These are phyloP conservation scores for Amblyornis subalaris DNA, from an alignment of 2,113 vertebrate genomes.

Conservation along the genomic window DNA sequence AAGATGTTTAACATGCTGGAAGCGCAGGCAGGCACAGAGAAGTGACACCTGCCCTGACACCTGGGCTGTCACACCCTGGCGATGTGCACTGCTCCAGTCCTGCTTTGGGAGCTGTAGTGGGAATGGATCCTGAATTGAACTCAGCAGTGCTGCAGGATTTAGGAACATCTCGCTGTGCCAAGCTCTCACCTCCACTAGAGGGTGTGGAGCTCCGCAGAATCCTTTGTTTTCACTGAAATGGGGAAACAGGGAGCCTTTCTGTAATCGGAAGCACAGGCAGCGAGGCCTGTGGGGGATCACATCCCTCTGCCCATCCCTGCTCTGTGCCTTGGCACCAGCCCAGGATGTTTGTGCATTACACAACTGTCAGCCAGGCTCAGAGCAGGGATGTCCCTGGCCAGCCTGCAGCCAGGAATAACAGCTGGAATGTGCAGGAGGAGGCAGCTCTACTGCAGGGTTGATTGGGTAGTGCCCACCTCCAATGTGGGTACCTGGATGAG, in stretches of 20 bases:
- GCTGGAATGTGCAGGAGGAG: not conserved
- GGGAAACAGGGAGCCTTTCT: not conserved
- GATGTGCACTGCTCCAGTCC: not conserved
- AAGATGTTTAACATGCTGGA: not conserved
- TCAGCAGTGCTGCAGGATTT: not conserved
- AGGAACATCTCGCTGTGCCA: not conserved
- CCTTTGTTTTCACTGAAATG: not conserved
- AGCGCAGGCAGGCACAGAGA: not conserved
- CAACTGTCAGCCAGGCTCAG: not conserved
- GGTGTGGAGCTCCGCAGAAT: not conserved
- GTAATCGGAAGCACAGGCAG: fast-evolving
- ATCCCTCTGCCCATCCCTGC: not conserved
- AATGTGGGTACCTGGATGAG: fast-evolving
- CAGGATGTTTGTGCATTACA: not conserved
- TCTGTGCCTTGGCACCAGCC: not conserved
- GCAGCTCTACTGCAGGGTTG: not conserved
- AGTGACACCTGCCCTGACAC: not conserved
- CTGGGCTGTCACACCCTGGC: not conserved
- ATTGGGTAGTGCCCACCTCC: not conserved
- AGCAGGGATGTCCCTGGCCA: not conserved
- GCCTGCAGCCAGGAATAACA: not conserved
- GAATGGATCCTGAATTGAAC: fast-evolving
- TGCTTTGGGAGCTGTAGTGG: not conserved
- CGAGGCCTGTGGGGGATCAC: not conserved
- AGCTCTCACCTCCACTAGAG: constrained; percentile 29